Evolutionary conservation across 2,888 invertebrate species (phyloP).

Genomic region (Aradus depressus): DNA sequence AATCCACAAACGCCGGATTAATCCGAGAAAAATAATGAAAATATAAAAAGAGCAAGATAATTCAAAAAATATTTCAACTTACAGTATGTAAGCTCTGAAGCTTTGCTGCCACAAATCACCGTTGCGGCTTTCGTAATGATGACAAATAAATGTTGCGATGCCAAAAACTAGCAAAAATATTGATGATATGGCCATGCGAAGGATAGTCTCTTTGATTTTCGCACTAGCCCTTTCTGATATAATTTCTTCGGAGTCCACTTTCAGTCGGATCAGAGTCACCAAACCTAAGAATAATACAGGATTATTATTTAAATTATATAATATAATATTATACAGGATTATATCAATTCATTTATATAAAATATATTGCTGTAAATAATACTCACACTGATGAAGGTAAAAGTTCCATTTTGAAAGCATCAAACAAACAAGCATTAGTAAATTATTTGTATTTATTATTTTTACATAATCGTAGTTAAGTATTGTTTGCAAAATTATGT

Average conservation of each 20-base stretch:
- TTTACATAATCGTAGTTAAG: no score
- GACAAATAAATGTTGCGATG: constrained; percentile 67
- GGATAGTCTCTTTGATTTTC: constrained; percentile 77
- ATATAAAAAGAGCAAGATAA: neutral
- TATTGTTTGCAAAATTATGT: no score
- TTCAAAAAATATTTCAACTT: constrained; percentile 38
- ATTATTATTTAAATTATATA: neutral
- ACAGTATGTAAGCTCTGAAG: constrained; percentile 71
- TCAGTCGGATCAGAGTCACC: constrained; percentile 64
- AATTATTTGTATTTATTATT: no score
- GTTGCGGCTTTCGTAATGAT: constrained; percentile 69
- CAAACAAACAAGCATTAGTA: no score
- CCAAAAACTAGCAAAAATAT: constrained; percentile 65
- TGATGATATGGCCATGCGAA: constrained; percentile 72
- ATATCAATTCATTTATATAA: neutral
- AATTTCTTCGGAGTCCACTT: constrained; percentile 69
- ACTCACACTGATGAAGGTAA: no score
- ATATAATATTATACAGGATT: neutral
- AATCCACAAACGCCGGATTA: neutral
- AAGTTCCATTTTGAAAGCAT: no score
- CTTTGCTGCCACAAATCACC: constrained; percentile 63
- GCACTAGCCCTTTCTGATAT: constrained; percentile 72
- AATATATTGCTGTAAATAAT: neutral
- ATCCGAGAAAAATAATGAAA: neutral
- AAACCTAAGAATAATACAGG: constrained; percentile 48